These are phyloP conservation scores for Sarcophaga bullata DNA, from an alignment of 1,140 invertebrate species.

Conservation along the genomic window DNA sequence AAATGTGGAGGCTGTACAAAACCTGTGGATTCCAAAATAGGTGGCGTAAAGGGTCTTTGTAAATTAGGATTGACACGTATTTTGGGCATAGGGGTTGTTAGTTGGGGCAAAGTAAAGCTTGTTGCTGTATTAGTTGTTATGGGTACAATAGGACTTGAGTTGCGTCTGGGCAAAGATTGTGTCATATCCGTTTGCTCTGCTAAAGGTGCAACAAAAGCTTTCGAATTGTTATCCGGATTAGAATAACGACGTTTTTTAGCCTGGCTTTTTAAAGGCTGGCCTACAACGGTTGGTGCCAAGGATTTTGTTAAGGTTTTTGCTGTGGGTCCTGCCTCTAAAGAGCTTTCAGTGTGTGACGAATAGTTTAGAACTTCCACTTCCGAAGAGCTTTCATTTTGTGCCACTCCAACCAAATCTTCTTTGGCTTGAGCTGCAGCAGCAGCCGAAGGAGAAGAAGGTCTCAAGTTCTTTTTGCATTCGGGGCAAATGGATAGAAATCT, in stretches of 20 bases:
- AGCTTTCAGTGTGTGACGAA: constrained; percentile 63
- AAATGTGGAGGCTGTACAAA: constrained; percentile 28
- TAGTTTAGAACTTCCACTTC: constrained; percentile 62
- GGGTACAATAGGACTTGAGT: constrained; percentile 13
- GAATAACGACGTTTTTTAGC: constrained; percentile 31
- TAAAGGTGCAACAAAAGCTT: background rate
- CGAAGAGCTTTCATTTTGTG: constrained; percentile 62
- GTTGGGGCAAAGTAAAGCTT: background rate
- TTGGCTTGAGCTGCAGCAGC: constrained; percentile 45
- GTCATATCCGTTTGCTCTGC: background rate
- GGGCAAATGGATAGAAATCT: constrained; percentile 91
- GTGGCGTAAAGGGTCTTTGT: constrained; percentile 56
- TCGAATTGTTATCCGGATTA: constrained; percentile 34
- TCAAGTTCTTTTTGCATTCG: constrained; percentile 90
- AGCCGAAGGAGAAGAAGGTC: constrained; percentile 73
- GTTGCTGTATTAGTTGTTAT: background rate
- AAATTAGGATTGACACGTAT: constrained; percentile 58
- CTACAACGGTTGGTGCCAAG: constrained; percentile 13
- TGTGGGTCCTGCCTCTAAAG: constrained; percentile 57
- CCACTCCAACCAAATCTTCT: constrained; percentile 44
- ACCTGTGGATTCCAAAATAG: constrained; percentile 34
- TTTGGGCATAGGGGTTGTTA: constrained; percentile 48
- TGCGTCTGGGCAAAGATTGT: constrained; percentile 29
- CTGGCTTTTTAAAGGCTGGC: background rate
- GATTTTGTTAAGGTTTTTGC: constrained; percentile 48